These are phyloP conservation scores for Ariopsis seemanni DNA, from an alignment of 2,113 vertebrate species.

Conservation along the genomic window DNA sequence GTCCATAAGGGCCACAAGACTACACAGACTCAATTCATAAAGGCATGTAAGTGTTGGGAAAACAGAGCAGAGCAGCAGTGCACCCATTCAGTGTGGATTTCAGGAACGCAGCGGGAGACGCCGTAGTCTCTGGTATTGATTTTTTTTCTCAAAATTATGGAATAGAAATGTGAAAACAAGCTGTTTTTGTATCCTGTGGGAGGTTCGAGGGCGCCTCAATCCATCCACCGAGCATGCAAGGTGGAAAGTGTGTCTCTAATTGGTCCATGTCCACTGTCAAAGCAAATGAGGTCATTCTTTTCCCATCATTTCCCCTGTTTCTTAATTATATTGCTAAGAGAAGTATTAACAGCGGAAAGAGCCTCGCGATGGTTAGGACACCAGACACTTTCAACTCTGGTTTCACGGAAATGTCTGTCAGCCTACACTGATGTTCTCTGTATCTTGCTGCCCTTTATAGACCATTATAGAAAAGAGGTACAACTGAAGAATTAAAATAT, in stretches of 20 bases:
- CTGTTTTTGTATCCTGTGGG: background rate
- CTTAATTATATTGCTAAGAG: constrained; percentile 40
- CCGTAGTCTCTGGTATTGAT: background rate
- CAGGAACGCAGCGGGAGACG: background rate
- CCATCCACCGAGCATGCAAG: constrained; percentile 10
- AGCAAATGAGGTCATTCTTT: constrained; percentile 32
- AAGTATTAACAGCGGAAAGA: constrained; percentile 32
- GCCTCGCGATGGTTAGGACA: background rate
- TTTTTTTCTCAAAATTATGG: constrained; percentile 10
- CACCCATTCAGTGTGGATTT: background rate
- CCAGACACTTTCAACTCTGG: background rate
- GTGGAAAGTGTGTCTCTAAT: constrained; percentile 29
- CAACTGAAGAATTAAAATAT: background rate
- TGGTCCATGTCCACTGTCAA: constrained; percentile 6
- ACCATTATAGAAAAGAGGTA: background rate
- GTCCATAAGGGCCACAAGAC: background rate
- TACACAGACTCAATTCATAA: background rate
- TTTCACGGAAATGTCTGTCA: constrained; percentile 35
- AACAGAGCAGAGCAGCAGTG: background rate
- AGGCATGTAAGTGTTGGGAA: background rate
- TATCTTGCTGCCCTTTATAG: background rate
- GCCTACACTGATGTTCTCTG: constrained; percentile 19
- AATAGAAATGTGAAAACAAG: constrained; percentile 14
- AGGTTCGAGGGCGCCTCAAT: background rate
- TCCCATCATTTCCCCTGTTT: constrained; percentile 36